phyloP scores from a whole-genome alignment of 2,113 vertebrate genomes.

The Dinomys branickii region DNA sequence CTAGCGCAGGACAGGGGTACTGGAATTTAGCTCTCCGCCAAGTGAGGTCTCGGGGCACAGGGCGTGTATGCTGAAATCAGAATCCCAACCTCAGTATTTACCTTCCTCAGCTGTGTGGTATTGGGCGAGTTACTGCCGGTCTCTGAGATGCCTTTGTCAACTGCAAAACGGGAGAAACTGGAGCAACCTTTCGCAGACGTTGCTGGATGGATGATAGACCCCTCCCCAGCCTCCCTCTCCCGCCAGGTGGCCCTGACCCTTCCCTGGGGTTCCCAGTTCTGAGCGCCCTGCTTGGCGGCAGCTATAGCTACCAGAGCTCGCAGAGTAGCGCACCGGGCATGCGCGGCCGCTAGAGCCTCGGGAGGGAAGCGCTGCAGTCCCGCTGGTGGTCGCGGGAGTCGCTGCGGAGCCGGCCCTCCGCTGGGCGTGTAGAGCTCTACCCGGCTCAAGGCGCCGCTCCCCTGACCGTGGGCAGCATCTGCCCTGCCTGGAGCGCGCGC shows the following conservation, averaged over 20 bases:
- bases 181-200: background rate
- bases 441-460: rapidly evolving
- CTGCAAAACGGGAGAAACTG: background rate
- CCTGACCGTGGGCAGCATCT: background rate
- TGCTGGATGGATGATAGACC: background rate
- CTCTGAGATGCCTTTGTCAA: background rate
- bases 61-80: background rate
- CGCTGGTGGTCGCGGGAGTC: background rate
- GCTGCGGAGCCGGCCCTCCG: background rate
- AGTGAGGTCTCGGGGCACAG: background rate
- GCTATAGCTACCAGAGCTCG: rapidly evolving
- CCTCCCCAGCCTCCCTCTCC: background rate
- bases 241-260: rapidly evolving
- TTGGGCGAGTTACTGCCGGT: background rate
- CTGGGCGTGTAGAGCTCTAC: conserved; percentile 65
- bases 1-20: background rate
- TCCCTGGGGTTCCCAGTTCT: rapidly evolving
- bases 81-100: background rate
- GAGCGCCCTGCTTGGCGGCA: rapidly evolving
- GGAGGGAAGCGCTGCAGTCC: conserved; percentile 41
- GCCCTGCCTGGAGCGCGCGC: rapidly evolving
- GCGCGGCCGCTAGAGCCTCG: background rate
- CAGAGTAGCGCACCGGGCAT: background rate
- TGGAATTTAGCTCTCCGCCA: background rate
- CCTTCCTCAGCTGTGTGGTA: background rate